A percentile compares a stretch with the other conserved stretches of the same genome.
Evolutionary conservation across 2,888 invertebrate genomes (phyloP).

Genomic region (Apocheima hispidaria): DNA sequence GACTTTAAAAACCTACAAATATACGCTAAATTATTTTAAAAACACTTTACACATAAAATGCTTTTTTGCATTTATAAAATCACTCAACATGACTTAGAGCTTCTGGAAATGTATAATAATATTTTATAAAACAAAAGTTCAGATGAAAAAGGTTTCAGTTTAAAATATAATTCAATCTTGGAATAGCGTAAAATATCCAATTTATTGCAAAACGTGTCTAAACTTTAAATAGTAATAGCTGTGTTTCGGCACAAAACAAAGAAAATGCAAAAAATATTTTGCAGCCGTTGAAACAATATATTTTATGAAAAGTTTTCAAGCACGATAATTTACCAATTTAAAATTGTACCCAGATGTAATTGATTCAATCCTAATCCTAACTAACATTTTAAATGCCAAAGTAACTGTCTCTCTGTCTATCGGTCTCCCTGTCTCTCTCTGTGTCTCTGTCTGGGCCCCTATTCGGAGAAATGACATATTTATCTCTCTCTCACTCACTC

Average conservation of each 20-base stretch:
- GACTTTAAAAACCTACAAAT: background rate
- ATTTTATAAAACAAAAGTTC: slow-evolving; percentile 9
- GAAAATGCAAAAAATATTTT: background rate
- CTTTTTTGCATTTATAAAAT: background rate
- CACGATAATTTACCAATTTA: background rate
- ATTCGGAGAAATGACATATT: too few species aligned
- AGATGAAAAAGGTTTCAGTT: slow-evolving; percentile 5
- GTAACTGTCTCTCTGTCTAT: too few species aligned
- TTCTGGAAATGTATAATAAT: background rate
- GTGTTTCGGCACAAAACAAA: background rate
- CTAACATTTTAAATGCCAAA: too few species aligned
- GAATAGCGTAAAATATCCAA: slow-evolving; percentile 6
- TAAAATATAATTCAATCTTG: slow-evolving; percentile 19
- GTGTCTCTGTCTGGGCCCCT: too few species aligned
- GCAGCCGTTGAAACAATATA: background rate
- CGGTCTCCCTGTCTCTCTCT: too few species aligned
- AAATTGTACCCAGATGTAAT: background rate
- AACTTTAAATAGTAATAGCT: slow-evolving; percentile 8
- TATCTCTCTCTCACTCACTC: too few species aligned
- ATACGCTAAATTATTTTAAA: background rate
- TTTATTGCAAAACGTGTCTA: slow-evolving; percentile 19
- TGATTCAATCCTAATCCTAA: too few species aligned
- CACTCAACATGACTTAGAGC: background rate
- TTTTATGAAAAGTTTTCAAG: slow-evolving; percentile 8
- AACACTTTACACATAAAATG: too few species aligned